A percentile compares a stretch with the other conserved stretches of the same genome.
phyloP scores from a whole-genome alignment of 1,140 invertebrate species.

The Goniozus legneri region DNA sequence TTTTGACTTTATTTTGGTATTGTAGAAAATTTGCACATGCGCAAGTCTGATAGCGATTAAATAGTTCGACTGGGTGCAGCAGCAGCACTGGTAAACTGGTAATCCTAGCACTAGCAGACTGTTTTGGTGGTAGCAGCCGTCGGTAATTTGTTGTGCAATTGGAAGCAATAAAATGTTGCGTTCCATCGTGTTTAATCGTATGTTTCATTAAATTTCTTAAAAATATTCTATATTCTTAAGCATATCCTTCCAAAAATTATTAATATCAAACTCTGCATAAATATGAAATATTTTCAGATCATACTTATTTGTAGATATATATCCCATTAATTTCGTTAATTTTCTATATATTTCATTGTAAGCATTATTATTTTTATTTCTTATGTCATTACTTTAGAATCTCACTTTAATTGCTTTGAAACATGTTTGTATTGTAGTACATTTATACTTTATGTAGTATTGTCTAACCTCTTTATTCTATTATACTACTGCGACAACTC shows the following conservation, averaged over 20 bases:
- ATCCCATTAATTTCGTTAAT: background rate
- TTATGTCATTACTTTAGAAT: background rate
- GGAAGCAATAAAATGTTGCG: conserved; percentile 19
- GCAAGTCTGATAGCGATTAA: too few species aligned
- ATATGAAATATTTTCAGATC: background rate
- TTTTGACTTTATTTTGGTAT: too few species aligned
- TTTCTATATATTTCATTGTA: background rate
- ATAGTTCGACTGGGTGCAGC: too few species aligned
- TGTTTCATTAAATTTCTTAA: conserved; percentile 9
- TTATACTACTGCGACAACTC: background rate
- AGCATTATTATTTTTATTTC: background rate
- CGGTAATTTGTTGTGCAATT: too few species aligned
- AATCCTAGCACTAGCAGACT: too few species aligned
- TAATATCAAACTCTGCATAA: background rate
- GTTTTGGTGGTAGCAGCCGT: too few species aligned
- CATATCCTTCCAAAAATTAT: background rate
- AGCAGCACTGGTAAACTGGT: too few species aligned
- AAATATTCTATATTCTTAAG: background rate
- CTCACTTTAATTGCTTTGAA: background rate
- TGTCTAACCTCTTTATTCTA: background rate
- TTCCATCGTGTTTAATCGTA: conserved; percentile 17
- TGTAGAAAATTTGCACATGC: too few species aligned
- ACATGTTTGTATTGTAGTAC: background rate
- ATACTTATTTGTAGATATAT: background rate
- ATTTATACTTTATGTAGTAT: too few species aligned